phyloP scores from a whole-genome alignment of 2,888 invertebrate genomes.

The Drosophila macrospina region DNA sequence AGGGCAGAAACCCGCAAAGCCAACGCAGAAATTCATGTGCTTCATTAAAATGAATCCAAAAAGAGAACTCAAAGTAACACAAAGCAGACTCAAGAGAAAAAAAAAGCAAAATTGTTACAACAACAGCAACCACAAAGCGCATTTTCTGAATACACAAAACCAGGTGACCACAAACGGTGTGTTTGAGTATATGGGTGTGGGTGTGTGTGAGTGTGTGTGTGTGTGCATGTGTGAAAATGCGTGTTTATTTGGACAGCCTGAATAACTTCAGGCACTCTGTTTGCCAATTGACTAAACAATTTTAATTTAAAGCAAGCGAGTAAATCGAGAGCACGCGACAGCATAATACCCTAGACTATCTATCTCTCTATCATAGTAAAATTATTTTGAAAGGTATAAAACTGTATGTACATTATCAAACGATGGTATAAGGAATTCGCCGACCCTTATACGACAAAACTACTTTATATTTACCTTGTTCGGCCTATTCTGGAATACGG shows the following conservation, averaged over 20 bases:
- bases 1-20: slow-evolving; percentile 66
- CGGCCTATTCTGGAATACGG: too few species aligned
- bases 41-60: slow-evolving; percentile 79
- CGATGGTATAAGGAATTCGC: too few species aligned
- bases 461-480: too few species aligned
- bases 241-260: slow-evolving; percentile 32
- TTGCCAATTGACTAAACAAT: slow-evolving; percentile 66
- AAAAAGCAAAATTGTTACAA: slow-evolving; percentile 18
- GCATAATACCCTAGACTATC: too few species aligned
- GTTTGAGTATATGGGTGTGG: slow-evolving; percentile 17
- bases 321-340: too few species aligned
- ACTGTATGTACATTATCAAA: too few species aligned
- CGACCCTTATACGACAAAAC: too few species aligned
- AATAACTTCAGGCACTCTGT: slow-evolving; percentile 35
- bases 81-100: slow-evolving; percentile 28
- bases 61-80: slow-evolving; percentile 46
- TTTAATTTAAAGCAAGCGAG: slow-evolving; percentile 65
- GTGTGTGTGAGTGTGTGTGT: slow-evolving; percentile 6
- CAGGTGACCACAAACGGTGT: slow-evolving; percentile 70
- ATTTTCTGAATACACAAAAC: slow-evolving; percentile 45
- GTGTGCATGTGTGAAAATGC: slow-evolving; percentile 3
- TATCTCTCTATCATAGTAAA: too few species aligned
- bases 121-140: slow-evolving; percentile 60
- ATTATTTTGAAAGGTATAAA: too few species aligned
- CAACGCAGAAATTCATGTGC: slow-evolving; percentile 71